Percentiles rank a stretch among this genome's conserved stretches.
These are phyloP conservation scores for Neodiprion lecontei DNA, from an alignment of 1,140 invertebrate species.

Conservation along the genomic window DNA sequence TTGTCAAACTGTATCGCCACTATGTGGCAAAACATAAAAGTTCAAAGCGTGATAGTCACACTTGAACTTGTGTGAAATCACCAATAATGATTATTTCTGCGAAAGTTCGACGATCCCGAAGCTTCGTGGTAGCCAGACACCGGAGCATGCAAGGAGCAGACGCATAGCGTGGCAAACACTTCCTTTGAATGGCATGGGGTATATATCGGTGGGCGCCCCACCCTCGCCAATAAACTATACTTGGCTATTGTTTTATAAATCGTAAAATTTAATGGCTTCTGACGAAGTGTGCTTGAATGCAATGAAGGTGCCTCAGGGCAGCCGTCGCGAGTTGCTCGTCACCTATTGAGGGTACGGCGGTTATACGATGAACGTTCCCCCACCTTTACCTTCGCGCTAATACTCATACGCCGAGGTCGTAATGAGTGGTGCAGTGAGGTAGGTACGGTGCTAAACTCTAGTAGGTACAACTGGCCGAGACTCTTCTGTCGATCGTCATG, in stretches of 20 bases:
- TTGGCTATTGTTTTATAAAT: slow-evolving; percentile 39
- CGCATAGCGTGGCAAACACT: slow-evolving; percentile 19
- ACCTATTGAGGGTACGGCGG: background rate
- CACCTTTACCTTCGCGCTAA: background rate
- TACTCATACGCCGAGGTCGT: background rate
- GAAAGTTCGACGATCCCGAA: slow-evolving; percentile 3
- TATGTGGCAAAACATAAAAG: too few species aligned
- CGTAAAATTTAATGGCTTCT: slow-evolving; percentile 38
- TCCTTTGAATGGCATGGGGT: slow-evolving; percentile 17
- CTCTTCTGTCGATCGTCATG: background rate
- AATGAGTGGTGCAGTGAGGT: background rate
- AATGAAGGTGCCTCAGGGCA: background rate
- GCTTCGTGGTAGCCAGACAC: slow-evolving; percentile 15
- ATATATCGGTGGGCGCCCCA: background rate
- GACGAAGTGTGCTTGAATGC: slow-evolving; percentile 28
- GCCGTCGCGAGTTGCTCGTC: background rate
- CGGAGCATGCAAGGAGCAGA: slow-evolving; percentile 8
- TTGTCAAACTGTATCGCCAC: too few species aligned
- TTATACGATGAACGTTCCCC: background rate
- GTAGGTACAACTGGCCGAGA: background rate
- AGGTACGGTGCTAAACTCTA: background rate
- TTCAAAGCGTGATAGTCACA: too few species aligned
- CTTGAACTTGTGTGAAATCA: background rate
- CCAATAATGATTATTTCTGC: background rate
- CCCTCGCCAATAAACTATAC: slow-evolving; percentile 33